Conservation (phyloP, 2,888 invertebrate genomes). For the Stenodema calcarata region DNA sequence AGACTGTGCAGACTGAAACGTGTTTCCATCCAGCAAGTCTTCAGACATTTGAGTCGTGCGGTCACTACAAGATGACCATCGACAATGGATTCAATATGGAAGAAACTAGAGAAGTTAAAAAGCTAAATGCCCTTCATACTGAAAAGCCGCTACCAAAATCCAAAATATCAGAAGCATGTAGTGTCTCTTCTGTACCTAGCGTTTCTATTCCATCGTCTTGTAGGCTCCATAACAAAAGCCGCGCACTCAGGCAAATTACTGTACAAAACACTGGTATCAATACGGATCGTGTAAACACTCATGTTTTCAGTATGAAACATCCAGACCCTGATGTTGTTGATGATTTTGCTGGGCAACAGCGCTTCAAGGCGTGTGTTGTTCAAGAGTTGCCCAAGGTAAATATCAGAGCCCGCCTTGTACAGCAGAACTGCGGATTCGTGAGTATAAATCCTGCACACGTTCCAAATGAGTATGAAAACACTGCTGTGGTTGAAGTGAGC, state of each 20-base stretch:
- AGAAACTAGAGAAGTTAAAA: neutral
- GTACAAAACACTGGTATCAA: slow-evolving; percentile 30
- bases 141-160: neutral
- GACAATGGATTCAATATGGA: neutral
- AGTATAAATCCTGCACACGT: slow-evolving; percentile 41
- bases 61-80: neutral
- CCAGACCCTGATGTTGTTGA: neutral
- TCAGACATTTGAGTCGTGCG: neutral
- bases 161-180: neutral
- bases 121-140: neutral
- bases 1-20: neutral
- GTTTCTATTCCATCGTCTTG: neutral
- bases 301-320: slow-evolving; percentile 36
- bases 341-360: neutral
- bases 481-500: slow-evolving; percentile 33
- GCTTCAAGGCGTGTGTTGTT: slow-evolving; percentile 30
- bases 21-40: neutral
- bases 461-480: slow-evolving; percentile 1
- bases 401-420: slow-evolving; percentile 50
- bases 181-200: slow-evolving; percentile 21
- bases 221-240: neutral
- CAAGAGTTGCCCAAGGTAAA: slow-evolving; percentile 51
- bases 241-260: neutral
- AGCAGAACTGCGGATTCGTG: slow-evolving; percentile 49
- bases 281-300: slow-evolving; percentile 31